Evolutionary conservation across 64 coral and sea anemone genomes (phyloP), one percentile per base, ranked within the genome.

Genomic region (Catalaphyllia jardinei): DNA sequence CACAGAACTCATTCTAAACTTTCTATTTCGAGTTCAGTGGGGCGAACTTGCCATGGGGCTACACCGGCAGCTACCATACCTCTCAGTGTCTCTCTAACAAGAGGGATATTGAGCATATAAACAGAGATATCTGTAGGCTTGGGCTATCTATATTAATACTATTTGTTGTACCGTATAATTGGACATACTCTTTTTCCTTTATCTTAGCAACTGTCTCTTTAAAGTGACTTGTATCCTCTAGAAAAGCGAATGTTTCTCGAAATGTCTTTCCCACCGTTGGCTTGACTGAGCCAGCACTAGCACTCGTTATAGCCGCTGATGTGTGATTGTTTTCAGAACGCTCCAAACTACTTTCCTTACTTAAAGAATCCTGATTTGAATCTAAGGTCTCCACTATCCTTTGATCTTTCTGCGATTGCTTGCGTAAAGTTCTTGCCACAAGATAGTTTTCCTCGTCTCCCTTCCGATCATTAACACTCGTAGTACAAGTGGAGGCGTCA

Each of bases 221-320:
- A 78, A 95, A 99, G 86, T 95, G 91, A 55, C 73, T 89, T 17
- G 97, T 95, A 83, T 95, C 78, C 71, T 99, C 92, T 7, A 99
- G 73, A 78, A 99, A 99, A 12, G 97, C 93, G 91, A 99, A 99
- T 16, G 93, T 95, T 54, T 99, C 97, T 83, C 87, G 76, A 24
- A 99, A 99, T 59, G 83, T 95, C 4, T 90, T 92, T 29, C 94
- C 97, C 22, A 93, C 87, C 20, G 62, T 62, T 77, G 60, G 54
- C 77, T 90, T 88, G 54, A 25, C 31, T 16, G 54, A 27, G 30
- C 8, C 35, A 39, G 14, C 8, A 5, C 60, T 46, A 11, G 7
- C 22, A 42, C 42, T 46, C 42, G 42, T 46, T 46, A 13, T 71
- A 67, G 22, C n/a, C 7, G 10, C 12, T 17, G 9, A 1, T 67